Evolutionary conservation across 2,113 vertebrate species (phyloP).

Genomic region (Lepus americanus): DNA sequence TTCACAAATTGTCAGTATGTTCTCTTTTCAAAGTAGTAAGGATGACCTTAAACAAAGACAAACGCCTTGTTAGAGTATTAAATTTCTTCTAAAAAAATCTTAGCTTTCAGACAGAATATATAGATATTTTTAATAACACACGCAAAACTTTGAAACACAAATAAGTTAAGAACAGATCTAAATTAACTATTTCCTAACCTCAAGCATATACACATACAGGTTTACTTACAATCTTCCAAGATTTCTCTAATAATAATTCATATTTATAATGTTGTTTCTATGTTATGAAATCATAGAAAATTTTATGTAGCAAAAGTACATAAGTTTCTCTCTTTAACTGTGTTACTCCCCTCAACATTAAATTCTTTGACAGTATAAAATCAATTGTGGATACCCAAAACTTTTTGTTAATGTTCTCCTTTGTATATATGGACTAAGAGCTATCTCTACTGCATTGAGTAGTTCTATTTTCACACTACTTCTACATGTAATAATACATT

Average conservation of each 20-base stretch:
- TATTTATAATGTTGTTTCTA: background rate
- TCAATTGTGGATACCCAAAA: background rate
- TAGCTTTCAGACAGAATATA: constrained; percentile 43
- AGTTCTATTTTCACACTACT: background rate
- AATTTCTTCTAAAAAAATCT: constrained; percentile 56
- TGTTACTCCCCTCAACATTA: background rate
- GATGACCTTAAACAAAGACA: constrained; percentile 81
- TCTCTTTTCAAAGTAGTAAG: constrained; percentile 70
- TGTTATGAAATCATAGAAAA: background rate
- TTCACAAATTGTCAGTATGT: constrained; percentile 81
- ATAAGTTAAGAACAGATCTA: constrained; percentile 11
- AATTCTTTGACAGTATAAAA: background rate
- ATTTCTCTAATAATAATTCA: background rate
- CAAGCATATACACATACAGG: background rate
- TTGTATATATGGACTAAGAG: background rate
- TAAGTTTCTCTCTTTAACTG: background rate
- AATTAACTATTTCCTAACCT: constrained; percentile 27
- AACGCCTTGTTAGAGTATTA: constrained; percentile 74
- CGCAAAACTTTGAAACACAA: constrained; percentile 21
- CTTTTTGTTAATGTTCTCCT: background rate
- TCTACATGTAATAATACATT: background rate
- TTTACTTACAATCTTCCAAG: background rate
- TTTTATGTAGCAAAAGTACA: background rate
- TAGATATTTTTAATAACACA: constrained; percentile 29
- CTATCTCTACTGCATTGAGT: background rate